phyloP scores from a whole-genome alignment of 2,797 vertebrate genomes.

The Myotis planiceps region DNA sequence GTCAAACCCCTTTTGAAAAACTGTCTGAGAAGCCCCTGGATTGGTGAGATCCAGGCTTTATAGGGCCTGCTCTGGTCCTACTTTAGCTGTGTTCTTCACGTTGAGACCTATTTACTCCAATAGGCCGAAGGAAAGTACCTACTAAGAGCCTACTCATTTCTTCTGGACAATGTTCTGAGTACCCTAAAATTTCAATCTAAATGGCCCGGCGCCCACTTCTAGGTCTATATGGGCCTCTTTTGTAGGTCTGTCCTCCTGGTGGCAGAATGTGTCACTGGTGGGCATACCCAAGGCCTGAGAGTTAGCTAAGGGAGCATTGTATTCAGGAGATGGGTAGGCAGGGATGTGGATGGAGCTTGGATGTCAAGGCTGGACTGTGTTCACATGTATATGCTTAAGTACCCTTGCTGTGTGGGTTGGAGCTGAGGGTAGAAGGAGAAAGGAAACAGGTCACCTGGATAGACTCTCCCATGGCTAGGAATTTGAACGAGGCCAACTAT shows the following conservation, averaged over 20 bases:
- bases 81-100: not conserved
- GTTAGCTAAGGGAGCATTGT: not conserved
- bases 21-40: not conserved
- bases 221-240: not conserved
- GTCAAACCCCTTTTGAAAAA: not conserved
- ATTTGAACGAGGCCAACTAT: not conserved
- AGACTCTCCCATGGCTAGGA: not conserved
- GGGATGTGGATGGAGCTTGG: not conserved
- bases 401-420: not conserved
- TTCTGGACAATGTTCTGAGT: not conserved
- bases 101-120: not conserved
- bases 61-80: not conserved
- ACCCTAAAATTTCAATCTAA: not conserved
- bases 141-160: not conserved
- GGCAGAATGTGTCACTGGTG: not conserved
- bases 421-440: not conserved
- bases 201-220: not conserved
- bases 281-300: not conserved
- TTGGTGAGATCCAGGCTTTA: not conserved
- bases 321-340: not conserved
- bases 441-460: not conserved
- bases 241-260: not conserved
- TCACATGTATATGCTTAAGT: not conserved
- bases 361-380: not conserved
- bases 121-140: not conserved